phyloP scores from a whole-genome alignment of 2,797 vertebrate genomes.

The Luscinia luscinia region DNA sequence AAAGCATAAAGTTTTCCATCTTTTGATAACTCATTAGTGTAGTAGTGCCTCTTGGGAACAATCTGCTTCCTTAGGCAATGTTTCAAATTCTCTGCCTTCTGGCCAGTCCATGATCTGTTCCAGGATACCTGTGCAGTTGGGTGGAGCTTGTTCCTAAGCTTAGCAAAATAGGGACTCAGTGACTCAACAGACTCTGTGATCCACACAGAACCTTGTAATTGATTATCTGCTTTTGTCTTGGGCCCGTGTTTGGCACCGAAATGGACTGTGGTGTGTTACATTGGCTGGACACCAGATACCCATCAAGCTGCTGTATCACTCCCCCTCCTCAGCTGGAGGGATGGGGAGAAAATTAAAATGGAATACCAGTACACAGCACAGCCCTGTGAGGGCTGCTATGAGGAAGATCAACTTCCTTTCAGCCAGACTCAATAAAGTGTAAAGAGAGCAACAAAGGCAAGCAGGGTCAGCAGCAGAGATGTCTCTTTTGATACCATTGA shows the following conservation, averaged over 20 bases:
- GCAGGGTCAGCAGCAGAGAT: not conserved
- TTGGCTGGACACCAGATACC: not conserved
- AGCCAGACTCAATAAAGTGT: not conserved
- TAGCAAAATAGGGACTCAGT: not conserved
- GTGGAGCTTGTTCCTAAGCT: not conserved
- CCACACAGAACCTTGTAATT: not conserved
- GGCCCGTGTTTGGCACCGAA: fast-evolving
- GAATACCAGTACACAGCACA: not conserved
- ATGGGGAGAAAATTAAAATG: not conserved
- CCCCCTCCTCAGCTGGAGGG: not conserved
- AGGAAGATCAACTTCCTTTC: not conserved
- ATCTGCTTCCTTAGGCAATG: not conserved
- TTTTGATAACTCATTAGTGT: not conserved
- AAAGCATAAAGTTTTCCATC: not conserved
- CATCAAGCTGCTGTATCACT: not conserved
- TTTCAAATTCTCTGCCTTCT: not conserved
- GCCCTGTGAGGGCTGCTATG: fast-evolving
- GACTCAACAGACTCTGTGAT: not conserved
- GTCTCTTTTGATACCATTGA: not conserved
- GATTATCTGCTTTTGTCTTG: not conserved
- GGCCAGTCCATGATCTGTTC: not conserved
- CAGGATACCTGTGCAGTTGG: not conserved
- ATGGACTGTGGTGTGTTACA: not conserved
- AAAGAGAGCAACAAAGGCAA: not conserved
- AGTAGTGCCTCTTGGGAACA: not conserved